Evolutionary conservation across 2,888 invertebrate species (phyloP), one percentile per base, ranked within the genome.

Genomic region (Harmothoe impar): DNA sequence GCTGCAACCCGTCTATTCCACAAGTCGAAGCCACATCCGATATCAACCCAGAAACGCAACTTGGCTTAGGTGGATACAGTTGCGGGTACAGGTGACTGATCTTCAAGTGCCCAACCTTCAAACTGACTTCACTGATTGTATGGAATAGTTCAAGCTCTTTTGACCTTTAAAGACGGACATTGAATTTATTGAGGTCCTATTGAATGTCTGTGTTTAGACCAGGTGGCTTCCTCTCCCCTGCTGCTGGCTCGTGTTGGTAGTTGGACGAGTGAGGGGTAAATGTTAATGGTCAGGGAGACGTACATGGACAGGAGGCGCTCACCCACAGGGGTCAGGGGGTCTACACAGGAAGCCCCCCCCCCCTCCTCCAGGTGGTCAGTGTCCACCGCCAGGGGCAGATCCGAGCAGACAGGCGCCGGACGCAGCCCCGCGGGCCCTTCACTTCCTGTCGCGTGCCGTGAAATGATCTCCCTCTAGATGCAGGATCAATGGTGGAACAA

Each of bases 391-490:
- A 25, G 77, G 77, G 3, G 77, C 15, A 20, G 31, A 20, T 15
- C 31, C 77, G 17, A 77, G 15, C 62, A n/a, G 77, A 77, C 77
- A 77, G 29, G 25, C 77, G 77, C 62, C 62, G 62, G 25, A 17
- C 25, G 31, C 77, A 31, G 17, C 77, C 77, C 31, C 25, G 77
- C 77, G 31, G 77, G 77, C 31, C 1, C 77, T 20, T 31, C 77
- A 29, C 77, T 77, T 77, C 77, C 77, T 20, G 77, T 77, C 77
- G 77, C 25, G 77, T 77, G 77, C 77, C 77, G 25, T 25, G 77
- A 77, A 77, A 77, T 77, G 77, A 29, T 77, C 31, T 31, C 15
- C 77, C 77, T 25, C 77, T 20, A n/a, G 15, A 62, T 62, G 3
- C 62, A 20, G 15, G 62, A 62, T 62, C 62, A 62, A n/a, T 5